Evolutionary conservation across 2,888 invertebrate species (phyloP), one percentile per base, ranked within the genome.

Genomic region (Trissonchulus latispiculum): DNA sequence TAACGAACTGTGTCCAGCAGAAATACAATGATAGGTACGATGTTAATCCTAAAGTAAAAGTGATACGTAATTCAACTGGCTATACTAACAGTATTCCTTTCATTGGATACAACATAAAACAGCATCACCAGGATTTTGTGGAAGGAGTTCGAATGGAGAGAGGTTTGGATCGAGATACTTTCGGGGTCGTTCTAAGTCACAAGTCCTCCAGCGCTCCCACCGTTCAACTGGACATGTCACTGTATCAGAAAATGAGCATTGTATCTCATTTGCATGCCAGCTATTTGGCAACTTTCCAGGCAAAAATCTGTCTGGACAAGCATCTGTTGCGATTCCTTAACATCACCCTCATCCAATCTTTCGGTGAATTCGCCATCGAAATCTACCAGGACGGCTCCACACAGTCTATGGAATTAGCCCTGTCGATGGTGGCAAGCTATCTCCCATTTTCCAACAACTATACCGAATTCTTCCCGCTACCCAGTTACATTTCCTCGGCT

Each of bases 191-290:
- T 8, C 8, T 64, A 8, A 23, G 48, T 48, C 66, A 64, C 35
- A 29, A 33, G 28, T 29, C 66, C 8, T 8, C 31, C 8, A 64
- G 66, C 35, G 66, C 66, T 18, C 66, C 66, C 8, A 64, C 66
- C 32, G 31, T 64, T 18, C 8, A 33, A 64, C 66, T 64, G 18
- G 66, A 64, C 8, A 29, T 64, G 31, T 29, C 66, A 33, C 35
- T 64, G 8, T 32, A 33, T 18, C 66, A 64, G 35, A 64, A 64
- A 64, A 64, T 64, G 66, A 64, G 32, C 66, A 64, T 64, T n/a
- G 28, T 33, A 8, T 64, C 66, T 18, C 66, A 64, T n/a, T 64
- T 64, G 28, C 66, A 64, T 28, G 66, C 66, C 32, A 64, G 66
- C 35, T 64, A 64, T 33, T 29, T 64, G 31, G 69, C 18, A 69